phyloP scores from a whole-genome alignment of 2,797 vertebrate species.

The Xiphophorus birchmanni region DNA sequence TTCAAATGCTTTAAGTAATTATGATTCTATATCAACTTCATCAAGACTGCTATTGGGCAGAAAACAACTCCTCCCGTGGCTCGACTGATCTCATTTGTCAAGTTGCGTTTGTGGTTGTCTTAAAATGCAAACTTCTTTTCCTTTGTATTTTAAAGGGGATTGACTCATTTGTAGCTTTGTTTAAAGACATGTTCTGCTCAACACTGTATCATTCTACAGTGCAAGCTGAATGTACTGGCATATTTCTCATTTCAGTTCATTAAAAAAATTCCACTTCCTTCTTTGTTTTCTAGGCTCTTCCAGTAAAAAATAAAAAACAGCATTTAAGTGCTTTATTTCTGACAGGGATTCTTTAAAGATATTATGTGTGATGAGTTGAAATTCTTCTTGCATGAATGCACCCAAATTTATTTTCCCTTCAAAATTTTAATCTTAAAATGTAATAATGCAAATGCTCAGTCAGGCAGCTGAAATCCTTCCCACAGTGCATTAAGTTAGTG shows the following conservation, averaged over 20 bases:
- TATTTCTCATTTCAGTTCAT: background rate
- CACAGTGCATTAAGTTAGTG: slow-evolving; percentile 61
- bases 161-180: background rate
- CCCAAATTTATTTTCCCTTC: slow-evolving; percentile 9
- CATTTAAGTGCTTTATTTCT: slow-evolving; percentile 28
- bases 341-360: slow-evolving; percentile 22
- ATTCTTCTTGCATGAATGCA: slow-evolving; percentile 15
- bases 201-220: background rate
- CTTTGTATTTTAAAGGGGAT: background rate
- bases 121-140: background rate
- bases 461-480: slow-evolving; percentile 36
- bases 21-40: background rate
- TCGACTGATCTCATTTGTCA: background rate
- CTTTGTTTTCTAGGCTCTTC: background rate
- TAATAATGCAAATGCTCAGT: slow-evolving; percentile 39
- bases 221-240: background rate
- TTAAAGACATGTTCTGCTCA: background rate
- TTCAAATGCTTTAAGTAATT: background rate
- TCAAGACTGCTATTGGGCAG: background rate
- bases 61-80: background rate
- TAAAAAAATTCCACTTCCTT: background rate
- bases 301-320: background rate
- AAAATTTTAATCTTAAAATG: slow-evolving; percentile 31
- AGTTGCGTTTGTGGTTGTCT: background rate
- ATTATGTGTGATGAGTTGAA: slow-evolving; percentile 17